phyloP scores from a whole-genome alignment of 2,113 vertebrate species.

The Talpa occidentalis region DNA sequence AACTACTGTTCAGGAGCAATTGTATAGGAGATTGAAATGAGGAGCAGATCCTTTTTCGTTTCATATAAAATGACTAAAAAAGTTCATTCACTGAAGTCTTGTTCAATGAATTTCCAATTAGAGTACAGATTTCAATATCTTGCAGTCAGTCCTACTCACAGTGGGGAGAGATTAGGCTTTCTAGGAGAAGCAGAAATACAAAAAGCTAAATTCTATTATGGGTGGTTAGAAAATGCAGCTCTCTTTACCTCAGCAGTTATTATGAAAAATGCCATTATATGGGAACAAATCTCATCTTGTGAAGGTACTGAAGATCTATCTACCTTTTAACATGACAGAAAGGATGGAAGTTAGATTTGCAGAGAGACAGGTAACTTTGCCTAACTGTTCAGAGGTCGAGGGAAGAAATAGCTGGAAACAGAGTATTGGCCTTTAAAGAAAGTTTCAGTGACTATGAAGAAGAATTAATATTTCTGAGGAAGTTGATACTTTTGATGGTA shows the following conservation, averaged over 20 bases:
- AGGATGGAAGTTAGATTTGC: constrained; percentile 30
- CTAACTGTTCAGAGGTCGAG: neutral
- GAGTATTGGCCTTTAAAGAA: neutral
- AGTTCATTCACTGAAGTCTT: constrained; percentile 60
- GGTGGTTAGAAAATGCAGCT: constrained; percentile 60
- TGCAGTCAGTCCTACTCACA: neutral
- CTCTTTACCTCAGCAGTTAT: constrained; percentile 67
- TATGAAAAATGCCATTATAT: constrained; percentile 72
- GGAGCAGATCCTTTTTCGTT: constrained; percentile 57
- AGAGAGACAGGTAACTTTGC: constrained; percentile 29
- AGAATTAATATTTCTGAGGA: neutral
- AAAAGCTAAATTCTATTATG: constrained; percentile 48
- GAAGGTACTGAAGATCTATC: constrained; percentile 44
- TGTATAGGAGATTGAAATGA: constrained; percentile 60
- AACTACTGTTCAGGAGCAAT: constrained; percentile 33
- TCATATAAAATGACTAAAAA: constrained; percentile 51
- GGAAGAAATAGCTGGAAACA: neutral
- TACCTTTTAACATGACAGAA: constrained; percentile 20
- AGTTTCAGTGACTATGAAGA: neutral
- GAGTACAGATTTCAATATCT: constrained; percentile 20
- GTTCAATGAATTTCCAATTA: constrained; percentile 62
- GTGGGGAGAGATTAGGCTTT: constrained; percentile 19
- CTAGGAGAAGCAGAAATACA: constrained; percentile 12
- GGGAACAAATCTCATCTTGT: constrained; percentile 70
- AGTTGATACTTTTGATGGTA: neutral